Evolutionary conservation across 2,888 invertebrate species (phyloP), one percentile per base, ranked within the genome.

Genomic region (Bellardia pandia): DNA sequence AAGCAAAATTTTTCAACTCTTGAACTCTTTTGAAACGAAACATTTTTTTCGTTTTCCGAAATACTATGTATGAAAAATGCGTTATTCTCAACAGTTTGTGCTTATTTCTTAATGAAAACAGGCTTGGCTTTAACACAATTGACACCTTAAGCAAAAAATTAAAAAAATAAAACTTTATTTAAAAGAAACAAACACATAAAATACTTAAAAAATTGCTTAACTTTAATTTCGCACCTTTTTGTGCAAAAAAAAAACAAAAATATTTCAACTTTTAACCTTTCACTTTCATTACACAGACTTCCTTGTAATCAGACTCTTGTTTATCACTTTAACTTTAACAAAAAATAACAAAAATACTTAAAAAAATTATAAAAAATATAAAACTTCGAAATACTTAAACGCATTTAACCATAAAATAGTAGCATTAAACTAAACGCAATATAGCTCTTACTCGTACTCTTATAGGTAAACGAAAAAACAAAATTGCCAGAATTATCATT

Each of bases 221-320:
- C 81, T 81, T 77, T 80, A 71, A 82, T 85, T 87, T 85, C 85
- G 81, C 85, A 85, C 85, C 87, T 87, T 82, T 81, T 85, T 74
- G 37, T 23, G 13, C 4, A n/a, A 33, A 60, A 51, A 80, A 75
- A 56, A 30, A 14, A 42, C 30, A 74, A 71, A 85, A 69, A 86
- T 80, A 88, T 88, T 88, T 89, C 81, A 85, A 89, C 89, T 88
- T 88, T 89, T 88, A 89, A 89, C 89, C 89, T 89, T 89, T 89
- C 89, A 88, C 89, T 89, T 89, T 89, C 88, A 76, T 88, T 89
- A 83, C 76, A 85, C 23, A 80, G 75, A 72, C 84, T 89, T 86
- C 82, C 85, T 85, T 77, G 79, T 85, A 88, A 88, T 88, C 88
- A 82, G 69, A 79, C 68, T 60, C 84, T 85, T 77, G 81, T 82